Evolutionary conservation across 92 coral and sea anemone species (phyloP).

Genomic region (Epizoanthus ramosus): DNA sequence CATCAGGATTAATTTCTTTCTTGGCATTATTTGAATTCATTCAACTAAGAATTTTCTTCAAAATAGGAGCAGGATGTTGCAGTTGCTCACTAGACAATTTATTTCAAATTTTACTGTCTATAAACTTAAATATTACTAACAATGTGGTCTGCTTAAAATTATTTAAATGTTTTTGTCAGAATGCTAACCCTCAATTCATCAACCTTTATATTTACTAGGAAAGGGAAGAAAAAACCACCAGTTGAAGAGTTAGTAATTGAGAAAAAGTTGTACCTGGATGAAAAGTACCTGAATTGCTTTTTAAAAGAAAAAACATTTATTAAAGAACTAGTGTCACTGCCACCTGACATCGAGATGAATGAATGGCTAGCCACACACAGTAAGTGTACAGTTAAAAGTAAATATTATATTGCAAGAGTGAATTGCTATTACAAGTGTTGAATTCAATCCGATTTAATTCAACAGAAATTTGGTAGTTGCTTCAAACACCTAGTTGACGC

Average conservation of each 20-base stretch:
- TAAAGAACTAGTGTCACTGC: conserved; percentile 72
- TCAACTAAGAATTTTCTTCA: too few species aligned
- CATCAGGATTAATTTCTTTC: too few species aligned
- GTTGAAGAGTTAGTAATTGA: conserved; percentile 72
- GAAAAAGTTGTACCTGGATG: conserved; percentile 91
- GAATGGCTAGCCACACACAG: conserved; percentile 99
- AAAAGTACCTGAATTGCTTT: conserved; percentile 64
- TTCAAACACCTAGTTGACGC: too few species aligned
- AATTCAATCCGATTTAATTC: too few species aligned
- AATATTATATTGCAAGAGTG: too few species aligned
- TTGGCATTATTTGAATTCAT: too few species aligned
- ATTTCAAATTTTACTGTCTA: too few species aligned
- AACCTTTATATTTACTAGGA: conserved; percentile 49
- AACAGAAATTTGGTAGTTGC: too few species aligned
- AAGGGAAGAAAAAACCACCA: conserved; percentile 91
- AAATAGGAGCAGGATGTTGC: too few species aligned
- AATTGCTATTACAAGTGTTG: too few species aligned
- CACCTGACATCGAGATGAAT: conserved; percentile 86
- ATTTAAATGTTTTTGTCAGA: not conserved
- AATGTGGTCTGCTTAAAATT: not conserved
- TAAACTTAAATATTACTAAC: too few species aligned
- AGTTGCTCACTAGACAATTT: too few species aligned
- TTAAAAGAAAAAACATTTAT: conserved; percentile 76
- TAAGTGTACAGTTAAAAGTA: conserved; percentile 66
- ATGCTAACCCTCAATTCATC: not conserved